Conservation (phyloP, 2,888 invertebrate genomes). For the Lasius platythorax region DNA sequence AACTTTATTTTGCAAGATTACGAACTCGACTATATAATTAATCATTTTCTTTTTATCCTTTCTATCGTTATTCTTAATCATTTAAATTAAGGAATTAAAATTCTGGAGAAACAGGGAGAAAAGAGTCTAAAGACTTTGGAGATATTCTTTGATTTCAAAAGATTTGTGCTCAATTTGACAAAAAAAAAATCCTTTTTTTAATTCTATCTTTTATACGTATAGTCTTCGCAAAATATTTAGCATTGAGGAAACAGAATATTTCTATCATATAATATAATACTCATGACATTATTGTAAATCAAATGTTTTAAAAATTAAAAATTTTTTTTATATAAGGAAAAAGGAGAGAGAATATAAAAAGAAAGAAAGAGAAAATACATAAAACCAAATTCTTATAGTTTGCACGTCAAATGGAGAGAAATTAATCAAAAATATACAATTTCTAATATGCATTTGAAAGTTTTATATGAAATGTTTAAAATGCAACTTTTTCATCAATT, state of each 20-base stretch:
- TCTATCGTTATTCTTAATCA: not conserved
- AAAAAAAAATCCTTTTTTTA: not conserved
- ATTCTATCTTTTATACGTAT: not conserved
- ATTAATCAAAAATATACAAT: not conserved
- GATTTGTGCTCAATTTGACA: not conserved
- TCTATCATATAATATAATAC: not conserved
- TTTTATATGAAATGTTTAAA: not conserved
- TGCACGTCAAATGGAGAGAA: not conserved
- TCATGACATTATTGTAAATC: not conserved
- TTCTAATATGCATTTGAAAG: not conserved
- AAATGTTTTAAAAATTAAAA: not conserved
- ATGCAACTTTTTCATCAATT: not conserved
- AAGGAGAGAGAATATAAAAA: not conserved
- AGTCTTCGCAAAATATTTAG: not conserved
- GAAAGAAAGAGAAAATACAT: slow-evolving; percentile 10
- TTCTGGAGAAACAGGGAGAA: not conserved
- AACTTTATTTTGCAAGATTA: not conserved
- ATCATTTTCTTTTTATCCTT: not conserved
- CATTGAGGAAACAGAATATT: not conserved
- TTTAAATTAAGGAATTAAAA: not conserved
- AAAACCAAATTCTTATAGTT: not conserved
- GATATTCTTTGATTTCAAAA: not conserved
- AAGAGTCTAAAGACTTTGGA: not conserved
- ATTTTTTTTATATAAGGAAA: not conserved
- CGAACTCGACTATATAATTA: not conserved